Conservation (phyloP, 2,888 invertebrate species). For the Falcaria lacertinaria region DNA sequence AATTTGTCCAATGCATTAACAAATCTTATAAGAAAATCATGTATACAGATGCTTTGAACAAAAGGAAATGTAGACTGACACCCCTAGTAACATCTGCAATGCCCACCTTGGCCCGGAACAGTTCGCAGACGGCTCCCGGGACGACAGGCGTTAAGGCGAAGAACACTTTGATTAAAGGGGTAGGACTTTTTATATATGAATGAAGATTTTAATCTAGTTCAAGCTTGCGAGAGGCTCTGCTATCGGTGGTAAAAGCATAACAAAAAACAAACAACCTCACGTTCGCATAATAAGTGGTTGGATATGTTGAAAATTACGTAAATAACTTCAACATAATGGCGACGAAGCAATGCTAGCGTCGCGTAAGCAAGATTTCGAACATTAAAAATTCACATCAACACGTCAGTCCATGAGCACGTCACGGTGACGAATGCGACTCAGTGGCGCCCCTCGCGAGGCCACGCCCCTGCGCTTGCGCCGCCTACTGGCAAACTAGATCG, state of each 20-base stretch:
- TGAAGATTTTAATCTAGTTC: too few relatives aligned
- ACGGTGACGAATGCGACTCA: conserved; percentile 62
- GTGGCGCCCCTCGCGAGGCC: conserved; percentile 46
- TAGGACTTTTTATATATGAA: not conserved
- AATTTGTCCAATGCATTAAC: too few relatives aligned
- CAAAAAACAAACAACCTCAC: too few relatives aligned
- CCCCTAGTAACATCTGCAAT: not conserved
- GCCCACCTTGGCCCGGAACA: not conserved
- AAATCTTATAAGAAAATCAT: not conserved
- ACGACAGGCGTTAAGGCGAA: conserved; percentile 1
- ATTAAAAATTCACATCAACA: conserved; percentile 15
- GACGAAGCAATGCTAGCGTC: not conserved
- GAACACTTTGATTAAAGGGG: not conserved
- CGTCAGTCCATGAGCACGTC: conserved; percentile 46
- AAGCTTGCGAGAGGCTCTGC: too few relatives aligned
- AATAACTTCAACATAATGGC: too few relatives aligned
- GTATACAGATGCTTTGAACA: too few relatives aligned
- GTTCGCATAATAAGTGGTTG: too few relatives aligned
- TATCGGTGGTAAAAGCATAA: too few relatives aligned
- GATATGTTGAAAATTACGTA: too few relatives aligned
- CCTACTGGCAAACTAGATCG: conserved; percentile 65
- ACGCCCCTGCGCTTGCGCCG: conserved; percentile 57
- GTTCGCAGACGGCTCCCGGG: not conserved
- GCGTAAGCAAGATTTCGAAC: not conserved
- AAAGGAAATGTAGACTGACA: not conserved